phyloP scores from a whole-genome alignment of 1,140 invertebrate species.

The Stratiolaelaps scimitus region DNA sequence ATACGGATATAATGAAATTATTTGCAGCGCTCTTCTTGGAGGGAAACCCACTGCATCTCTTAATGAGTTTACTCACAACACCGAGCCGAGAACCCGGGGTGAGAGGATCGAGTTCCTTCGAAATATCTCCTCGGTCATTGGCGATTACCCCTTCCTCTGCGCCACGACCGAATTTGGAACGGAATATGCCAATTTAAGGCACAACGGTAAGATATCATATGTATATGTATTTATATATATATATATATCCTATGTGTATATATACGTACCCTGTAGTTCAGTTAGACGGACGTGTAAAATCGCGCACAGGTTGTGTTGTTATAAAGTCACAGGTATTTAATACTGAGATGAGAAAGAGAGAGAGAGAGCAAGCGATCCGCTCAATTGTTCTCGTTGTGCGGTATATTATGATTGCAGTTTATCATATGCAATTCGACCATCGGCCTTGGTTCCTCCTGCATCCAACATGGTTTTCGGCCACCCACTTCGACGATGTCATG shows the following conservation, averaged over 20 bases:
- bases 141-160: slow-evolving; percentile 14
- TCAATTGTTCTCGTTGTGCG: background rate
- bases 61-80: slow-evolving; percentile 16
- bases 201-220: background rate
- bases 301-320: no score
- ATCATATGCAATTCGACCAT: slow-evolving; percentile 21
- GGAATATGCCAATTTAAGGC: slow-evolving; percentile 6
- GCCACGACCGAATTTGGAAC: slow-evolving; percentile 23
- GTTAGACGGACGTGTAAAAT: no score
- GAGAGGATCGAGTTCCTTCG: slow-evolving; percentile 6
- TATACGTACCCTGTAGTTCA: no score
- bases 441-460: slow-evolving; percentile 26
- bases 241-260: no score
- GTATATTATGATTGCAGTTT: slow-evolving; percentile 1
- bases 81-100: slow-evolving; percentile 2
- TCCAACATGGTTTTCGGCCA: slow-evolving; percentile 17
- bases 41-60: slow-evolving; percentile 21
- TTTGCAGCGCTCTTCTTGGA: slow-evolving; percentile 7
- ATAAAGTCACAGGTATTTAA: no score
- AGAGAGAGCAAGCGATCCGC: no score
- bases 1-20: background rate
- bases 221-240: no score
- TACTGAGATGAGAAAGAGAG: no score
- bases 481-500: slow-evolving; percentile 17
- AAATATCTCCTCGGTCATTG: slow-evolving; percentile 16